These are phyloP conservation scores for Megaleporinus macrocephalus DNA, from an alignment of 2,113 vertebrate species.

Conservation along the genomic window DNA sequence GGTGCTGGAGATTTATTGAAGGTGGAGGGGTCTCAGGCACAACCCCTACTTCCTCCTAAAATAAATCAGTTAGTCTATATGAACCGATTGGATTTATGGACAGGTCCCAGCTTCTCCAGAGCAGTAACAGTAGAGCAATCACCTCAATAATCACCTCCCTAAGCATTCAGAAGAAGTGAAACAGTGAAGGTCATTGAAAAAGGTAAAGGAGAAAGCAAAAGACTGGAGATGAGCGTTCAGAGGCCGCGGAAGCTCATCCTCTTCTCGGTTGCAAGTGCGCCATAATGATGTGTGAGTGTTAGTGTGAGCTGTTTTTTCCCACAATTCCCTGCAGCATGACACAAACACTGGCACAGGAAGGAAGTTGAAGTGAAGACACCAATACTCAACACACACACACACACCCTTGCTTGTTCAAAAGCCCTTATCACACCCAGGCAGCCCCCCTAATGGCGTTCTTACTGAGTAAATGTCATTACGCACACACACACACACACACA, in stretches of 20 bases:
- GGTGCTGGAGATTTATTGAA: no score
- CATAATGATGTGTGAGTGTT: not conserved
- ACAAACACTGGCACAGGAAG: slow-evolving; percentile 20
- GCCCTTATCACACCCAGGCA: slow-evolving; percentile 48
- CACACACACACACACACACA: slow-evolving; percentile 24
- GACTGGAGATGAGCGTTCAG: no score
- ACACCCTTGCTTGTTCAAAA: slow-evolving; percentile 35
- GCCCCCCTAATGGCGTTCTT: slow-evolving; percentile 44
- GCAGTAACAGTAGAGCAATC: not conserved
- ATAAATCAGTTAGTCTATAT: no score
- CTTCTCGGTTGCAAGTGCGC: not conserved
- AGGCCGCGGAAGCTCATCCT: not conserved
- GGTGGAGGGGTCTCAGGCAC: no score
- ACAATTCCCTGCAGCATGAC: not conserved
- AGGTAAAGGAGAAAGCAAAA: not conserved
- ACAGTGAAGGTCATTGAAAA: not conserved
- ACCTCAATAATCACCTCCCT: not conserved
- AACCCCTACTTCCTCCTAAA: no score
- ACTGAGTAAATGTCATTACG: slow-evolving; percentile 39
- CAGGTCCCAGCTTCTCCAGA: no score
- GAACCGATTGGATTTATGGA: no score
- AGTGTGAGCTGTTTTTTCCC: not conserved
- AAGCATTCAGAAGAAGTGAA: not conserved
- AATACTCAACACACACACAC: slow-evolving; percentile 14
- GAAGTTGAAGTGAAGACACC: slow-evolving; percentile 38